Conservation (phyloP, 2,113 vertebrate species). For the Cacatua alba region DNA sequence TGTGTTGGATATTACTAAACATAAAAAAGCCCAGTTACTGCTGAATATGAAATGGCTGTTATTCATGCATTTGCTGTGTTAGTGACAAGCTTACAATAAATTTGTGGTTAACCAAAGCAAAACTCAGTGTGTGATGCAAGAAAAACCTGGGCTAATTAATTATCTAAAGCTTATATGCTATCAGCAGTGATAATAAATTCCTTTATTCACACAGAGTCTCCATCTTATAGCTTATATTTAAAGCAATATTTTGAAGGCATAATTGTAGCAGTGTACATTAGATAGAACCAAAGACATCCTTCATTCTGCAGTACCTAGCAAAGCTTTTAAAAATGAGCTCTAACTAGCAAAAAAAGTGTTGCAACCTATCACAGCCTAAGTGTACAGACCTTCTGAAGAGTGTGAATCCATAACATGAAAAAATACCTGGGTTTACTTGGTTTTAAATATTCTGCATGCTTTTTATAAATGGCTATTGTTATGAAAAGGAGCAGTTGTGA, state of each 20-base stretch:
- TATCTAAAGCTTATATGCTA: background rate
- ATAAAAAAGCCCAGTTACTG: background rate
- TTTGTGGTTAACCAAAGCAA: background rate
- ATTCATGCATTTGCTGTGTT: background rate
- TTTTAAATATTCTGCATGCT: background rate
- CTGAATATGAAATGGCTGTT: constrained; percentile 3
- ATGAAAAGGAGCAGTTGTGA: background rate
- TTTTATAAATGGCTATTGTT: background rate
- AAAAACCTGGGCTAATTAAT: background rate
- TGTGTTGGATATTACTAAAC: background rate
- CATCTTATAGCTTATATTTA: background rate
- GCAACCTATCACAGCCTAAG: background rate
- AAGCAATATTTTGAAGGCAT: background rate
- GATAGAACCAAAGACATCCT: background rate
- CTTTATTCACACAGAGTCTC: background rate
- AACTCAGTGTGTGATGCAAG: background rate
- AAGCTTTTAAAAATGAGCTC: background rate
- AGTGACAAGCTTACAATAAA: background rate
- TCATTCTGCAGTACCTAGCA: background rate
- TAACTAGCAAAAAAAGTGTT: background rate
- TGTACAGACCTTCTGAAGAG: background rate
- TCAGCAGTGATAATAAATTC: background rate
- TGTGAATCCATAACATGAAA: background rate
- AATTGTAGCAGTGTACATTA: background rate
- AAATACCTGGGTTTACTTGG: background rate